Conservation (phyloP, 2,888 invertebrate genomes). For the Eueremaeus valkanovi region DNA sequence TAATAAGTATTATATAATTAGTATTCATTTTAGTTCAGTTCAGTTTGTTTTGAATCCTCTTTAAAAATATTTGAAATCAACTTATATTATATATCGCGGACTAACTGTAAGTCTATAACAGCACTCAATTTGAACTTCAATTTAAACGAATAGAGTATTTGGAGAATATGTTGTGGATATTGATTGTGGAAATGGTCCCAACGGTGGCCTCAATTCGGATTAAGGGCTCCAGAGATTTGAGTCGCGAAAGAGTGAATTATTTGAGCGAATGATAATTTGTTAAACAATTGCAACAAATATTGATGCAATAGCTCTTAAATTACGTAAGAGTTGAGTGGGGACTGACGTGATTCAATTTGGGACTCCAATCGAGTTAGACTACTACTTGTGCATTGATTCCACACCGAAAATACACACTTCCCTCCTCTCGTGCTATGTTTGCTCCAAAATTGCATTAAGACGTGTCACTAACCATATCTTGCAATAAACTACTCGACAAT, state of each 20-base stretch:
- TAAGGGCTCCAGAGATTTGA: slow-evolving; percentile 18
- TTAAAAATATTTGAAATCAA: background rate
- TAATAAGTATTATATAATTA: no score
- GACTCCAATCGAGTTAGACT: slow-evolving; percentile 15
- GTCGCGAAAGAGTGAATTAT: slow-evolving; percentile 11
- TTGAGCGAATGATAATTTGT: slow-evolving; percentile 26
- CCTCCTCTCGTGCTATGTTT: no score
- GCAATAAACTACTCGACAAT: background rate
- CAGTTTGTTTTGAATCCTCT: background rate
- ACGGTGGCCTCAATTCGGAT: slow-evolving; percentile 23
- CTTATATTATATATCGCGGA: no score
- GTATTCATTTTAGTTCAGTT: no score
- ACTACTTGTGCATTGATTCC: background rate
- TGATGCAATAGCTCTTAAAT: background rate
- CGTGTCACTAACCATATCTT: background rate
- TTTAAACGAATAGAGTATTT: background rate
- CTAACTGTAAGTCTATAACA: background rate
- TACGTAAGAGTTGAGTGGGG: slow-evolving; percentile 19
- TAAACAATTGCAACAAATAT: slow-evolving; percentile 6
- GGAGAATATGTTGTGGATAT: background rate
- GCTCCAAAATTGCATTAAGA: background rate
- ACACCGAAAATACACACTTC: background rate
- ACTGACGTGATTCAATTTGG: background rate
- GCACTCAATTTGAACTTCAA: background rate
- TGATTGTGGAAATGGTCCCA: slow-evolving; percentile 8